Evolutionary conservation across 2,888 invertebrate genomes (phyloP), one percentile per base, ranked within the genome.

Genomic region (Nymphalis urticae): DNA sequence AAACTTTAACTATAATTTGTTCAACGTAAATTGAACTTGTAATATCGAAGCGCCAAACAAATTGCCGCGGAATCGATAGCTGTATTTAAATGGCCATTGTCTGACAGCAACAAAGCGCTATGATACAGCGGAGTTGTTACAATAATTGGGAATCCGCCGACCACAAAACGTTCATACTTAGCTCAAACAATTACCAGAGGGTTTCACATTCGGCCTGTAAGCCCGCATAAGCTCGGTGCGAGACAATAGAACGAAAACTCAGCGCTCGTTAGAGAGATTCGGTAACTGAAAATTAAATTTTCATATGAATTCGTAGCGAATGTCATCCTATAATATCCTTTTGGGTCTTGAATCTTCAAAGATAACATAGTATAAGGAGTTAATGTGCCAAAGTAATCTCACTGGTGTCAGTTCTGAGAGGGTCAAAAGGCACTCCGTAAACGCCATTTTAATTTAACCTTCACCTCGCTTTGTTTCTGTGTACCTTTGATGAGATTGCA

Each of bases 221-320:
- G 85, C 90, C 89, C 88, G 86, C 87, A 89, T 89, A 88, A 89
- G 86, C 89, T 79, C 79, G 75, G 77, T 81, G 80, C 80, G 82
- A 88, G 85, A 90, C 90, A 91, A 89, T 88, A 83, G 87, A 85
- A 82, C 82, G 85, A 84, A 85, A 88, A 87, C 87, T 87, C 85
- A 69, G 77, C 84, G 84, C 82, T 82, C 79, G 84, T 89, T 89
- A 84, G 84, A 83, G 87, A 86, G 86, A 85, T 87, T 87, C 86
- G 85, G 86, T 85, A 85, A 86, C 87, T 84, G 86, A 88, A 89
- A 88, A 90, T 90, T 90, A 85, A 90, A 90, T 90, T 89, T 91
- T 90, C 89, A 88, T 90, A 89, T 86, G 87, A 88, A 88, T 90
- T 86, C 82, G 75, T 82, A 80, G 85, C 80, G 78, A 79, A 82